These are phyloP conservation scores for Zaprionus capensis DNA, from an alignment of 1,140 invertebrate genomes.

Conservation along the genomic window DNA sequence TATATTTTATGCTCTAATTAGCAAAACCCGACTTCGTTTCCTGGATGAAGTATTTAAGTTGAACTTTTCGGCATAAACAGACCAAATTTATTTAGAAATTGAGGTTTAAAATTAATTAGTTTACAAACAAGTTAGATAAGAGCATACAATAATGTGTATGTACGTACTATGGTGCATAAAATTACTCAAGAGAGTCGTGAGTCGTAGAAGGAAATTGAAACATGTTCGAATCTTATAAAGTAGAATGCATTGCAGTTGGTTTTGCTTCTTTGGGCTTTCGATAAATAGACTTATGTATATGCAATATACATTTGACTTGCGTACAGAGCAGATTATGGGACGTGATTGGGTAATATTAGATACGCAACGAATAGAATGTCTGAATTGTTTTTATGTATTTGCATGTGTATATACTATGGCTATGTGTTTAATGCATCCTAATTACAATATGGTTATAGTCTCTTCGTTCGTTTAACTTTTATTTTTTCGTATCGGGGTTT, in stretches of 20 bases:
- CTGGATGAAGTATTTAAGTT: not conserved
- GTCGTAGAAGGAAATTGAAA: slow-evolving; percentile 73
- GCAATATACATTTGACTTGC: slow-evolving; percentile 12
- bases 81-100: slow-evolving; percentile 21
- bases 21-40: not conserved
- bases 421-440: slow-evolving; percentile 32
- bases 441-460: slow-evolving; percentile 23
- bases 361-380: slow-evolving; percentile 38
- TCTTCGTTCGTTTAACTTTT: slow-evolving; percentile 25
- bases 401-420: slow-evolving; percentile 25
- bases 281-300: not conserved
- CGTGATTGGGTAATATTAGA: slow-evolving; percentile 42
- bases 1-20: not conserved
- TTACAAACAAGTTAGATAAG: slow-evolving; percentile 5
- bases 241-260: slow-evolving; percentile 32
- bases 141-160: slow-evolving; percentile 4
- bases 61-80: not conserved
- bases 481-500: slow-evolving; percentile 18
- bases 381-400: slow-evolving; percentile 26
- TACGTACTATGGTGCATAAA: slow-evolving; percentile 27
- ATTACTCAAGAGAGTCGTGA: slow-evolving; percentile 17
- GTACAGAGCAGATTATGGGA: slow-evolving; percentile 17
- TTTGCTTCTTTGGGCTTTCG: slow-evolving; percentile 11
- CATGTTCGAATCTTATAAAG: slow-evolving; percentile 70
- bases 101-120: slow-evolving; percentile 12